phyloP scores from a whole-genome alignment of 2,113 vertebrate genomes.

The Pomatostomus ruficeps region DNA sequence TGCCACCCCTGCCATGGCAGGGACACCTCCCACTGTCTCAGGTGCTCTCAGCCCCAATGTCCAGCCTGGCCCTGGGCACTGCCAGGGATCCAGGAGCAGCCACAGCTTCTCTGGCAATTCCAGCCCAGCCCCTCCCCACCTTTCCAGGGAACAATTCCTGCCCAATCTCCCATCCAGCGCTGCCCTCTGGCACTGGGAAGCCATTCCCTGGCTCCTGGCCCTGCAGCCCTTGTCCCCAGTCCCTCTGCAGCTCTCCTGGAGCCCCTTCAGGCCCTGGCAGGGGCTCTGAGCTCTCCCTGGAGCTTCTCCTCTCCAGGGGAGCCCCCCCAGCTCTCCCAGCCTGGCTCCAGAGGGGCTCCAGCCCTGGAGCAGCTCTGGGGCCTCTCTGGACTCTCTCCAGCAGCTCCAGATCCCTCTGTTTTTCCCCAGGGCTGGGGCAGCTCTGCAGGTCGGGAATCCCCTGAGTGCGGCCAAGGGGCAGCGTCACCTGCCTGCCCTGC shows the following conservation, averaged over 20 bases:
- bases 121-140: neutral
- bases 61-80: neutral
- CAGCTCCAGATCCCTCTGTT: neutral
- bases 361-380: too few species aligned
- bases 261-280: too few species aligned
- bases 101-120: neutral
- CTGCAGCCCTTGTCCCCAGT: too few species aligned
- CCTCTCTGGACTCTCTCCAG: too few species aligned
- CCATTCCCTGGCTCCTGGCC: too few species aligned
- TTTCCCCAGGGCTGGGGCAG: neutral
- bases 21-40: neutral
- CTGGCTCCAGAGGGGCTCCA: too few species aligned
- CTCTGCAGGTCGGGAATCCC: neutral
- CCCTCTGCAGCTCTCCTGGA: too few species aligned
- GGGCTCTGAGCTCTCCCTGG: too few species aligned
- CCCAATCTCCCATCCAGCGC: neutral
- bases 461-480: neutral
- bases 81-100: neutral
- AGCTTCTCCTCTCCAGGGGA: too few species aligned
- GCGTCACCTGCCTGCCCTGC: neutral
- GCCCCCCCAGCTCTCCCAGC: too few species aligned
- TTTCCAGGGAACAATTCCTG: neutral
- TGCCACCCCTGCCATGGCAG: neutral
- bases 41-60: neutral
- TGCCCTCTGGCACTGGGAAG: too few species aligned